phyloP scores from a whole-genome alignment of 2,888 invertebrate genomes.

The Thera britannica region DNA sequence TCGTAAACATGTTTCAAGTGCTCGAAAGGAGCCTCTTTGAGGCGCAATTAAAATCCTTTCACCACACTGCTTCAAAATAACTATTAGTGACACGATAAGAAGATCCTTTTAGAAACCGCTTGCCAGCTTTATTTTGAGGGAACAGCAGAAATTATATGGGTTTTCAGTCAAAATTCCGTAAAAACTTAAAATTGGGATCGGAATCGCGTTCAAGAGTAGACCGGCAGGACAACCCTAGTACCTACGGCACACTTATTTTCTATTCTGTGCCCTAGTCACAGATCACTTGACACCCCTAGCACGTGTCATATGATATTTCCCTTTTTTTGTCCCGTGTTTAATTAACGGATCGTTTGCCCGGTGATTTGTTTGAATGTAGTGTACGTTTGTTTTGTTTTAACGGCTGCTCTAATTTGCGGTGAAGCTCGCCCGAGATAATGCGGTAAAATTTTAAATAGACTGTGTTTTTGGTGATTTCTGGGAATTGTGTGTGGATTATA shows the following conservation, averaged over 20 bases:
- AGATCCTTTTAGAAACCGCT: too few species aligned
- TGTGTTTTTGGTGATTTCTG: neutral
- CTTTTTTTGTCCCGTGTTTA: slow-evolving; percentile 32
- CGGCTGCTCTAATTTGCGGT: slow-evolving; percentile 20
- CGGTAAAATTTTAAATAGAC: neutral
- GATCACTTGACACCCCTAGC: slow-evolving; percentile 9
- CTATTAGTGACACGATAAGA: too few species aligned
- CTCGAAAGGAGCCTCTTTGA: too few species aligned
- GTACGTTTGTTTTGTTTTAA: slow-evolving; percentile 22
- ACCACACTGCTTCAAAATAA: too few species aligned
- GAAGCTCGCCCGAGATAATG: neutral
- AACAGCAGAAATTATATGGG: too few species aligned
- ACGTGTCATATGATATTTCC: slow-evolving; percentile 31
- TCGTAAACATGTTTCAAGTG: too few species aligned
- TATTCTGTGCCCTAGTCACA: slow-evolving; percentile 1
- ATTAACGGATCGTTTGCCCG: slow-evolving; percentile 39
- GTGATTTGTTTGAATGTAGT: slow-evolving; percentile 38
- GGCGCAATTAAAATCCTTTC: too few species aligned
- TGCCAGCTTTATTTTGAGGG: too few species aligned
- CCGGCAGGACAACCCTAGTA: slow-evolving; percentile 8
- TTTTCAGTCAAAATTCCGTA: too few species aligned
- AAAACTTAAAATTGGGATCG: too few species aligned
- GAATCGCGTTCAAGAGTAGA: too few species aligned
- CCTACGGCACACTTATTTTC: neutral
- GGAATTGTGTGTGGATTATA: neutral